These are phyloP conservation scores for Leucania comma DNA, from an alignment of 2,888 invertebrate species.

Conservation along the genomic window DNA sequence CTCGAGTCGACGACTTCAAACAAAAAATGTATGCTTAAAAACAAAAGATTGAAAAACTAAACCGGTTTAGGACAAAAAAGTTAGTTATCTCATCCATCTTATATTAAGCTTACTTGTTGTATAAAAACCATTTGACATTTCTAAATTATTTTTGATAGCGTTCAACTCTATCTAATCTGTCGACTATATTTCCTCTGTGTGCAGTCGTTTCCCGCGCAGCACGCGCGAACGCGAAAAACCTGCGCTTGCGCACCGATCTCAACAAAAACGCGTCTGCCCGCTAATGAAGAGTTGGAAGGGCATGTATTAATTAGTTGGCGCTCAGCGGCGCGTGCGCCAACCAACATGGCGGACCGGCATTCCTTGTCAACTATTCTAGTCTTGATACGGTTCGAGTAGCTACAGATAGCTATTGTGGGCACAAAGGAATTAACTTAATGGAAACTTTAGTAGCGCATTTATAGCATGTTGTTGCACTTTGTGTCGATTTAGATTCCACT, in stretches of 20 bases:
- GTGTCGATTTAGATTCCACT: conserved; percentile 26
- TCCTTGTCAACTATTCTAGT: conserved; percentile 69
- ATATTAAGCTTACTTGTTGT: not conserved
- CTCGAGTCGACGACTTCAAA: conserved; percentile 40
- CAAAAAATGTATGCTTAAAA: conserved; percentile 30
- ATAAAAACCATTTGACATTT: conserved; percentile 7
- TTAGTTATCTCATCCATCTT: not conserved
- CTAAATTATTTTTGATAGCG: conserved; percentile 16
- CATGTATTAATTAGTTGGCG: conserved; percentile 82
- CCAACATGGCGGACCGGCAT: conserved; percentile 67
- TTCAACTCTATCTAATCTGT: conserved; percentile 17
- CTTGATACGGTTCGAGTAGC: conserved; percentile 65
- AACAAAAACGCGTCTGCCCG: conserved; percentile 84
- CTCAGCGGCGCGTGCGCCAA: conserved; percentile 82
- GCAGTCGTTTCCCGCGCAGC: conserved; percentile 43
- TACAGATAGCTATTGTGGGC: conserved; percentile 59
- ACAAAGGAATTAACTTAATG: conserved; percentile 57
- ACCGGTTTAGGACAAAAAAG: conserved; percentile 15
- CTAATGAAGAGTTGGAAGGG: conserved; percentile 86
- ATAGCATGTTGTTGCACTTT: conserved; percentile 51
- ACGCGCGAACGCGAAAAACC: conserved; percentile 62
- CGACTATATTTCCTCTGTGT: conserved; percentile 34
- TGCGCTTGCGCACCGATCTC: conserved; percentile 52
- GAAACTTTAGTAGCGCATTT: conserved; percentile 42
- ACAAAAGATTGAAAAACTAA: conserved; percentile 12